phyloP scores from a whole-genome alignment of 64 coral and sea anemone species.

The Pocillopora verrucosa region DNA sequence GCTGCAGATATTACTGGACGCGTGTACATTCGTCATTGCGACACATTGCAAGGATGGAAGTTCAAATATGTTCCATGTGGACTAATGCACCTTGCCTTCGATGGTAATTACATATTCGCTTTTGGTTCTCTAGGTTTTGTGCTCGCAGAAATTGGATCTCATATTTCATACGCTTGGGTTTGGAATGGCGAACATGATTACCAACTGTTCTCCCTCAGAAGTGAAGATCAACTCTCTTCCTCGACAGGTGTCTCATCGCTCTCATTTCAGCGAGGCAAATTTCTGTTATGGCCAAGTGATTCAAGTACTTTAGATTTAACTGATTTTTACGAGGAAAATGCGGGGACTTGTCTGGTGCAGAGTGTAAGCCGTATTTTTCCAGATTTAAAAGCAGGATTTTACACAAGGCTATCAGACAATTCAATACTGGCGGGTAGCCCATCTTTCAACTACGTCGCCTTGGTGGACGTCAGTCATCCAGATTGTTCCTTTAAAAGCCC shows the following conservation, averaged over 20 bases:
- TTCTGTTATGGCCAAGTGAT: not conserved
- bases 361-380: not conserved
- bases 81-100: too few relatives aligned
- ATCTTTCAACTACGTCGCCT: not conserved
- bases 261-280: not conserved
- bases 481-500: too few relatives aligned
- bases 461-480: not conserved
- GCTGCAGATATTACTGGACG: not conserved
- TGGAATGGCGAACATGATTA: too few relatives aligned
- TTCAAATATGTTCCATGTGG: too few relatives aligned
- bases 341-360: not conserved
- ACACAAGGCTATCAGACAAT: not conserved
- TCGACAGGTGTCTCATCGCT: too few relatives aligned
- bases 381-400: not conserved
- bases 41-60: too few relatives aligned
- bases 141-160: too few relatives aligned
- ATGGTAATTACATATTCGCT: too few relatives aligned
- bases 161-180: too few relatives aligned
- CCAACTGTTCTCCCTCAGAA: too few relatives aligned
- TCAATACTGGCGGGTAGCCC: not conserved
- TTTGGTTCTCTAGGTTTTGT: too few relatives aligned
- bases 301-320: fast-evolving
- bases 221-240: too few relatives aligned
- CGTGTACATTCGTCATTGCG: not conserved
- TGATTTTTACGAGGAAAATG: not conserved